Evolutionary conservation across 1,140 invertebrate genomes (phyloP), one percentile per base, ranked within the genome.

Genomic region (Pseudomyrmex pallidus): DNA sequence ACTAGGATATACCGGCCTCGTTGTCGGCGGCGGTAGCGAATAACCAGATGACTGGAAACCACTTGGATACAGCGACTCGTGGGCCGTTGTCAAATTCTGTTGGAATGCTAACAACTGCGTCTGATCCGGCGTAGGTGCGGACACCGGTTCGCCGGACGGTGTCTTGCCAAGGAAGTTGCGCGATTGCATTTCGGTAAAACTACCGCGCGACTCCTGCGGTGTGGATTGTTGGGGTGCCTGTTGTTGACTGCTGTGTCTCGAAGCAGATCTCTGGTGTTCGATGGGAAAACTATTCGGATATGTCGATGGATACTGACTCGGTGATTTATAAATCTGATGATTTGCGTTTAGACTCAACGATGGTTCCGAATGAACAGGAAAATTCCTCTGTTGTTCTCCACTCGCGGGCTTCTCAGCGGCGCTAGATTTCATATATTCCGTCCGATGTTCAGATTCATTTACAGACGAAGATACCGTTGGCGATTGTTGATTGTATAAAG

Each of bases 11-110:
- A 94, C 91, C 7, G 93, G 90, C 46, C 93, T 86, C 0, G 93
- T 74, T 56, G 92, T 92, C 5, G 93, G 84, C 87, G 94, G 91
- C 2, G 92, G 83, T 88, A 94, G 90, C 1, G 92, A 76, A 66
- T 94, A 94, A 0, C 93, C 85, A 2, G 93, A 89, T 10, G 92
- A 83, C 73, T 93, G 93, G 44, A 94, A 94, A 22, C 93, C 88
- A 68, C 86, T 80, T 52, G 92, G 92, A 62, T 94, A 94, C 10
- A 94, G 89, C 1, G 90, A 86, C 64, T 93, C 92, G 35, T 93
- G 92, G 0, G 87, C 73, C 0, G 91, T 57, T 3, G 91, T 72
- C 10, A 93, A 46, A 59, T 92, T 93, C 54, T 93, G 92, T 50
- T 92, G 92, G 62, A 92, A 93, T 56, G 77, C 87, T 48, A 93